A percentile compares a stretch with the other conserved stretches of the same genome.
phyloP scores from a whole-genome alignment of 2,113 vertebrate species.

The Paracanthobrama guichenoti region DNA sequence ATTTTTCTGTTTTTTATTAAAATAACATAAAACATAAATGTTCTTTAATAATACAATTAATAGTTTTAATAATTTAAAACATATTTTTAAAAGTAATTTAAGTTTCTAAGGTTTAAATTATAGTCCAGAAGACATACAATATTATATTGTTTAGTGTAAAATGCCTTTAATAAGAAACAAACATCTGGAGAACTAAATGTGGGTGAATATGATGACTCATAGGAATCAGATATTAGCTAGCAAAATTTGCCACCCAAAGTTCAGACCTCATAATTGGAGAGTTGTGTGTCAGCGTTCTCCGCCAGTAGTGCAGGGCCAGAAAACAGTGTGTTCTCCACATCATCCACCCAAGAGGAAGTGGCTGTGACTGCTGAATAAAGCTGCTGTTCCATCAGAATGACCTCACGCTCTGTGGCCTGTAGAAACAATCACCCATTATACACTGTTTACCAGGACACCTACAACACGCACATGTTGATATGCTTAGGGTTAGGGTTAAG shows the following conservation, averaged over 20 bases:
- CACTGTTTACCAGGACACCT: neutral
- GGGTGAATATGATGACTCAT: neutral
- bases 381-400: slow-evolving; percentile 77
- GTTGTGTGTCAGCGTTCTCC: slow-evolving; percentile 85
- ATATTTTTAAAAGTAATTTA: neutral
- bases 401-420: slow-evolving; percentile 33
- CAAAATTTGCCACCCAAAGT: neutral
- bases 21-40: no score
- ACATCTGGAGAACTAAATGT: neutral
- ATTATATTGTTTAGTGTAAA: neutral
- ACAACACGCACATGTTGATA: neutral
- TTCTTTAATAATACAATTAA: neutral
- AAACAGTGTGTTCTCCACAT: slow-evolving; percentile 86
- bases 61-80: neutral
- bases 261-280: slow-evolving; percentile 85
- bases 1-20: no score
- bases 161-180: neutral
- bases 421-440: neutral
- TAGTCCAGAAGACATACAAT: no score
- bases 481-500: neutral
- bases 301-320: slow-evolving; percentile 82
- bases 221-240: neutral
- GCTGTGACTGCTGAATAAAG: slow-evolving; percentile 85
- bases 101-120: no score
- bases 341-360: slow-evolving; percentile 86